Evolutionary conservation across 1,140 invertebrate species (phyloP), one percentile per base, ranked within the genome.

Genomic region (Helicoverpa armigera): DNA sequence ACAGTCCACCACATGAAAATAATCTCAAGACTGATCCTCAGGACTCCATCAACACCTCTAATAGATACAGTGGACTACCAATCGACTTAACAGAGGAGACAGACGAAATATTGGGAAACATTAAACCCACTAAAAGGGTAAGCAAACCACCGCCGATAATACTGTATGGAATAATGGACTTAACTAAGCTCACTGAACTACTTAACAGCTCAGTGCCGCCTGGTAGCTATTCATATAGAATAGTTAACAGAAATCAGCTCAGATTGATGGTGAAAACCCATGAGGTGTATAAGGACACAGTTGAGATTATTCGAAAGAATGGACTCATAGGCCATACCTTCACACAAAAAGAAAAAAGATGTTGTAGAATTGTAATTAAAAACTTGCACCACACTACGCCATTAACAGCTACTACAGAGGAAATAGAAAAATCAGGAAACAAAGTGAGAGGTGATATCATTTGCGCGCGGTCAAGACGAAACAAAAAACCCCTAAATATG

Each of bases 361-460:
- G 16, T 14, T 53, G 13, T 11, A 63, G 60, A 53, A 29, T 77
- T 65, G 74, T 77, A 12, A 77, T 77, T 35, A 76, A 56, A 50
- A 29, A 63, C n/a, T 12, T 76, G n/a, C 74, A 76, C 74, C 60
- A 63, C 18, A 77, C 35, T 12, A 77, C 58, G 11, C 74, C 74
- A 16, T 16, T 50, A 29, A n/a, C 61, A 23, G 74, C 56, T 0
- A 76, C 53, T 63, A n/a, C 18, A 18, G 18, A 77, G 18, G 58
- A 31, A 63, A 65, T 63, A 16, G 74, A 77, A 35, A 31, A 50
- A 65, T 65, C 18, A 0, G 48, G 18, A 11, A 77, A 63, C 29
- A 65, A 13, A 31, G 18, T 77, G 13, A 51, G 12, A 51, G 74
- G 74, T 9, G 74, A 77, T 35, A 77, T 77, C 2, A 51, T 77